A percentile compares a stretch with the other conserved stretches of the same genome.
These are phyloP conservation scores for Hestina assimilis DNA, from an alignment of 1,140 invertebrate genomes.

Conservation along the genomic window DNA sequence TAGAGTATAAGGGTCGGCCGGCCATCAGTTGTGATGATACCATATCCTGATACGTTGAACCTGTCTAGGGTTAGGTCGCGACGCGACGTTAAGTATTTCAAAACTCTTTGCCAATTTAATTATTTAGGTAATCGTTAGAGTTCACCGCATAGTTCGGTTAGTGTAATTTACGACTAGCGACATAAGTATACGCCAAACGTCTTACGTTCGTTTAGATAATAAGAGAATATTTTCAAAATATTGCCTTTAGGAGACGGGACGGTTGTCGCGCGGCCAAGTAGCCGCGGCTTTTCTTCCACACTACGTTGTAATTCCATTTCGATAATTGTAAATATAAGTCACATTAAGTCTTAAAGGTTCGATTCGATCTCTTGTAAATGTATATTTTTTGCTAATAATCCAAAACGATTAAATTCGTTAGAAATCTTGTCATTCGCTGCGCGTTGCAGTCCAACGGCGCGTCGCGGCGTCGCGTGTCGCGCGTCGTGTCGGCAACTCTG, in stretches of 20 bases:
- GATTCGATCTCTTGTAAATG: conserved; percentile 77
- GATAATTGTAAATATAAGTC: conserved; percentile 76
- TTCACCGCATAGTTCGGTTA: conserved; percentile 74
- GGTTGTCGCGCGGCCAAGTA: conserved; percentile 45
- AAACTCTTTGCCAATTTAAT: conserved; percentile 78
- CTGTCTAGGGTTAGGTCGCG: conserved; percentile 69
- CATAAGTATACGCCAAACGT: conserved; percentile 79
- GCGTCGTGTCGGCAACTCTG: conserved; percentile 31
- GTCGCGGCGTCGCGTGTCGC: conserved; percentile 19
- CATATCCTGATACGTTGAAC: conserved; percentile 77
- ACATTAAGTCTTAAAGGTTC: conserved; percentile 72
- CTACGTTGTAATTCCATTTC: conserved; percentile 74
- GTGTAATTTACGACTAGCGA: conserved; percentile 75
- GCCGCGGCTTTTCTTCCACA: conserved; percentile 65
- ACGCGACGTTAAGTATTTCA: conserved; percentile 74
- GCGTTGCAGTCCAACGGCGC: conserved; percentile 11
- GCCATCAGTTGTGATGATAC: conserved; percentile 74
- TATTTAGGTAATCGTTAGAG: conserved; percentile 76
- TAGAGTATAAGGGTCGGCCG: conserved; percentile 60
- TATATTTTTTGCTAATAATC: conserved; percentile 74
- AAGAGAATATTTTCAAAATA: conserved; percentile 77
- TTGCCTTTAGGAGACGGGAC: conserved; percentile 69
- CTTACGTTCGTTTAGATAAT: conserved; percentile 73
- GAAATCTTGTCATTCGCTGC: conserved; percentile 30
- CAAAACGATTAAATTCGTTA: conserved; percentile 39